phyloP scores from a whole-genome alignment of 2,797 vertebrate species.

The Sebastes reedi region DNA sequence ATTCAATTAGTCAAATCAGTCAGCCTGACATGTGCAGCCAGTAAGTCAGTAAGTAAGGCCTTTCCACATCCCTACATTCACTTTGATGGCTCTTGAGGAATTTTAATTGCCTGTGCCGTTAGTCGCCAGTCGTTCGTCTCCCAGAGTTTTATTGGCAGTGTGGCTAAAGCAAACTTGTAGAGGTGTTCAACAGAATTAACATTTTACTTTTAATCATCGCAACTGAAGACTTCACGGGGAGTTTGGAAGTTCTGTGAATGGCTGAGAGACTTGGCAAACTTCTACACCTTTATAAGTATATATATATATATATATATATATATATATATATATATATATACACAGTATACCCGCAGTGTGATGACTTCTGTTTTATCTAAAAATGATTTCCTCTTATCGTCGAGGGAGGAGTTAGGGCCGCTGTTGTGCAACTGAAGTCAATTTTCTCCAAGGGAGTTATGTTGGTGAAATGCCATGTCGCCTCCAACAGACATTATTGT shows the following conservation, averaged over 20 bases:
- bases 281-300: background rate
- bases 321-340: background rate
- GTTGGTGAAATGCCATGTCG: constrained; percentile 21
- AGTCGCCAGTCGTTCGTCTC: constrained; percentile 12
- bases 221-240: background rate
- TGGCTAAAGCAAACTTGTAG: constrained; percentile 24
- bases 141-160: constrained; percentile 12
- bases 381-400: constrained; percentile 56
- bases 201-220: constrained; percentile 38
- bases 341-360: background rate
- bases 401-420: constrained; percentile 22
- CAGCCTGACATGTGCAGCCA: background rate
- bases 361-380: constrained; percentile 54
- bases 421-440: constrained; percentile 35
- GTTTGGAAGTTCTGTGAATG: background rate
- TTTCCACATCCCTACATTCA: constrained; percentile 1
- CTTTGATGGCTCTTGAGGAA: constrained; percentile 45
- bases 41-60: constrained; percentile 27
- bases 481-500: constrained; percentile 13
- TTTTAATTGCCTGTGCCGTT: constrained; percentile 53
- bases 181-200: constrained; percentile 36
- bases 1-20: background rate
- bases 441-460: constrained; percentile 50
- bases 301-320: background rate
- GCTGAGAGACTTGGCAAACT: constrained; percentile 15